Percentiles rank a stretch among this genome's conserved stretches.
Evolutionary conservation across 2,113 vertebrate species (phyloP).

Genomic region (Coregonus clupeaformis): DNA sequence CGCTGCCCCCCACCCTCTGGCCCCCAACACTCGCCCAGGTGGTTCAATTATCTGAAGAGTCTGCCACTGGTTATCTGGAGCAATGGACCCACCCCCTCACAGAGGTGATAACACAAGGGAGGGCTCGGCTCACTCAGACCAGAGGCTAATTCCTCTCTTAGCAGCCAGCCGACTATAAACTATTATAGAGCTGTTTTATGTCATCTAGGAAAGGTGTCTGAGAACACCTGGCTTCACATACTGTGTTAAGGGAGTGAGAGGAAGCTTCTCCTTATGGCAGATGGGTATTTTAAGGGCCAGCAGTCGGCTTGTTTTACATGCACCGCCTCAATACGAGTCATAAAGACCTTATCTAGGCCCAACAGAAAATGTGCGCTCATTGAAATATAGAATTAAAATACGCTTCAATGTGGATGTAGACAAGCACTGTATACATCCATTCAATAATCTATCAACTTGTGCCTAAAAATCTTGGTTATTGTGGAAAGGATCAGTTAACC

Average conservation of each 20-base stretch:
- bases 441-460: background rate
- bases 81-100: background rate
- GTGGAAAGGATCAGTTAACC: background rate
- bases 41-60: background rate
- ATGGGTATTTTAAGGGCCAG: background rate
- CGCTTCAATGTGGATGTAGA: background rate
- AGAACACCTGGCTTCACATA: background rate
- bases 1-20: background rate
- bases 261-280: background rate
- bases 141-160: background rate
- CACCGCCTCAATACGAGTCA: background rate
- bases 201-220: background rate
- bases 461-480: background rate
- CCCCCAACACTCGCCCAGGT: background rate
- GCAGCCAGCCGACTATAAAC: background rate
- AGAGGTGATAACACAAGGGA: background rate
- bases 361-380: background rate
- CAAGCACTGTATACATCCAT: background rate
- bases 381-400: slow-evolving; percentile 3
- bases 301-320: slow-evolving; percentile 5
- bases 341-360: slow-evolving; percentile 1
- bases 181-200: background rate
- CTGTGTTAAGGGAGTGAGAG: background rate
- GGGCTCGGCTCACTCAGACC: background rate
- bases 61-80: background rate